Percentiles rank a stretch among this genome's conserved stretches.
These are phyloP conservation scores for Corythornis madagascariensis DNA, from an alignment of 2,113 vertebrate genomes.

Conservation along the genomic window DNA sequence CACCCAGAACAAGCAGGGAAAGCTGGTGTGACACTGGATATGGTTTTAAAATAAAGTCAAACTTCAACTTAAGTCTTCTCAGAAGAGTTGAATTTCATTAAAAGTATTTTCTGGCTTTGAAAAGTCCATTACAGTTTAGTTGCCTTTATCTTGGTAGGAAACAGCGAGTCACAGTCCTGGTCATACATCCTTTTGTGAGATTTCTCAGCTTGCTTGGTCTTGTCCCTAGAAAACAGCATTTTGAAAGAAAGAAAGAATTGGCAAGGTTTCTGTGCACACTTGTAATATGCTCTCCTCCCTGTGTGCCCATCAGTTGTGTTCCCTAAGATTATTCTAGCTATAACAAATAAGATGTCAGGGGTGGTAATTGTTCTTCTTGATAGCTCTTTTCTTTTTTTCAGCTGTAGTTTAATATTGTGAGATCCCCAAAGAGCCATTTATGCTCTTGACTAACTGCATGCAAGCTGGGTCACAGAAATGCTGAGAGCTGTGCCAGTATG, in stretches of 20 bases:
- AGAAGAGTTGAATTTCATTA: background rate
- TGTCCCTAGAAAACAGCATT: background rate
- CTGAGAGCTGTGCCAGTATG: background rate
- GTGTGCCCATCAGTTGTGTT: background rate
- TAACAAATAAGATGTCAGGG: background rate
- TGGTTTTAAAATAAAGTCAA: background rate
- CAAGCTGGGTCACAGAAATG: accelerated
- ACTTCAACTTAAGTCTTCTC: background rate
- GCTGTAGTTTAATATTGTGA: background rate
- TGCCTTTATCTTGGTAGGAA: background rate
- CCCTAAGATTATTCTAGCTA: background rate
- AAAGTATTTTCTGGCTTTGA: background rate
- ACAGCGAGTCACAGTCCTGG: background rate
- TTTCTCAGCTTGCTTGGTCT: background rate
- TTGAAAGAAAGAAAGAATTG: background rate
- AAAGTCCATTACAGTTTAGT: background rate
- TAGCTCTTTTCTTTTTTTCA: background rate
- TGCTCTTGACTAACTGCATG: background rate
- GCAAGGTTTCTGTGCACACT: background rate
- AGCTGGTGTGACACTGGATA: background rate
- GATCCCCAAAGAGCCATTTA: background rate
- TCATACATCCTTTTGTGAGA: background rate
- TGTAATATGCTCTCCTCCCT: background rate
- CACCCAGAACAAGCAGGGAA: background rate
- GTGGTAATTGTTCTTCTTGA: background rate